phyloP scores from a whole-genome alignment of 2,113 vertebrate genomes.

The Phalacrocorax carbo region DNA sequence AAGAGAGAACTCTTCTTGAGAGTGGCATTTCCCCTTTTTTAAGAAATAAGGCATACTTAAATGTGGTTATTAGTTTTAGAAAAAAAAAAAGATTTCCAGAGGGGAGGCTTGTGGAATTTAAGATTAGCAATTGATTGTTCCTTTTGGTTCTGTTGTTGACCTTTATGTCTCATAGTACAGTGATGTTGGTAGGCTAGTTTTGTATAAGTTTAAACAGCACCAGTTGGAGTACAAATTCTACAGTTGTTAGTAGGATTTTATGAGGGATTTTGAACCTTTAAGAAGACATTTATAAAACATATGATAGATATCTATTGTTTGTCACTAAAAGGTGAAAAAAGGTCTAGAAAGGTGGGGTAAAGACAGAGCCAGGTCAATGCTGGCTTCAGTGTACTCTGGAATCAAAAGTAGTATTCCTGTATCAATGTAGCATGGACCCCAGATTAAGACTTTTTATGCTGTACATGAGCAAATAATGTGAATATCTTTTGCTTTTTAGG shows the following conservation, averaged over 20 bases:
- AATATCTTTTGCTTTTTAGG: background rate
- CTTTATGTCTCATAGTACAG: background rate
- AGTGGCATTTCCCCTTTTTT: background rate
- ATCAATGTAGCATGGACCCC: background rate
- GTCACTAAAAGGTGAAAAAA: background rate
- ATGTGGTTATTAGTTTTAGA: background rate
- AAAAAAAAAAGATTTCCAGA: background rate
- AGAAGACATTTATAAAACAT: background rate
- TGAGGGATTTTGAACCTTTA: background rate
- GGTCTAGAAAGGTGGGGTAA: background rate
- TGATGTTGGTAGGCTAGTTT: background rate
- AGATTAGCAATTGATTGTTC: background rate
- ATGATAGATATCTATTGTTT: background rate
- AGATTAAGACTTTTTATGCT: background rate
- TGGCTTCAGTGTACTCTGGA: background rate
- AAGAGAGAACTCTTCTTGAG: background rate
- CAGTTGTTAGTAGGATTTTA: background rate
- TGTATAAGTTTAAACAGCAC: background rate
- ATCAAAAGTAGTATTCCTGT: background rate
- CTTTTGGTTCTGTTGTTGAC: background rate
- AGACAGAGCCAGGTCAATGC: background rate
- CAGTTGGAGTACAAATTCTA: background rate
- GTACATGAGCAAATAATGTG: background rate
- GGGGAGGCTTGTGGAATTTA: background rate
- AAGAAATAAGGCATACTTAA: background rate